phyloP scores from a whole-genome alignment of 2,888 invertebrate genomes.

The Cryptus viduatorius region DNA sequence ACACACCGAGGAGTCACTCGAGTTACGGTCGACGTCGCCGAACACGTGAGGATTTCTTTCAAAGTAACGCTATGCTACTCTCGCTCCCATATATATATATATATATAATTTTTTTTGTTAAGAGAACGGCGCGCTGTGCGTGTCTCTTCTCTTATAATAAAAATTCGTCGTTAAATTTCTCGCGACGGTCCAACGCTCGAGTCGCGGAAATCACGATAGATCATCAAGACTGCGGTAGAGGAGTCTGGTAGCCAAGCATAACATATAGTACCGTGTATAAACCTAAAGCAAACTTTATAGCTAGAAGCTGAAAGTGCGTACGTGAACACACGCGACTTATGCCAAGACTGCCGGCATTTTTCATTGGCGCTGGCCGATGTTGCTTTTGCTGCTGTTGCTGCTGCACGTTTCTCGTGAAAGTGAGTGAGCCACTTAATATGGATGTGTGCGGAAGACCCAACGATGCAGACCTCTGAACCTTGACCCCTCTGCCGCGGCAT shows the following conservation, averaged over 20 bases:
- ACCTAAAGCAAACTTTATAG: constrained; percentile 1
- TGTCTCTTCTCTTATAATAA: constrained; percentile 13
- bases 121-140: constrained; percentile 5
- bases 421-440: constrained; percentile 80
- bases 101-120: constrained; percentile 2
- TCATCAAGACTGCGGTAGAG: constrained; percentile 9
- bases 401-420: constrained; percentile 71
- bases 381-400: constrained; percentile 8
- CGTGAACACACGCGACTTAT: constrained; percentile 7
- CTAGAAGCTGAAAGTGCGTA: constrained; percentile 13
- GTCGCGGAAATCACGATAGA: constrained; percentile 13
- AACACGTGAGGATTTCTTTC: constrained; percentile 34
- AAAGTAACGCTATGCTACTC: not conserved
- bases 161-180: constrained; percentile 30
- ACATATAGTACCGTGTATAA: constrained; percentile 18
- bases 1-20: constrained; percentile 60
- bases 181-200: constrained; percentile 61
- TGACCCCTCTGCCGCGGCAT: constrained; percentile 73
- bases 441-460: constrained; percentile 78
- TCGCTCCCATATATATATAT: not conserved
- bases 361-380: constrained; percentile 1
- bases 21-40: constrained; percentile 47
- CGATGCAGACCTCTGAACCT: constrained; percentile 78
- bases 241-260: not conserved
- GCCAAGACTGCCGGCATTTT: not conserved